phyloP scores from a whole-genome alignment of 1,140 invertebrate genomes.

The Hycleus phaleratus region DNA sequence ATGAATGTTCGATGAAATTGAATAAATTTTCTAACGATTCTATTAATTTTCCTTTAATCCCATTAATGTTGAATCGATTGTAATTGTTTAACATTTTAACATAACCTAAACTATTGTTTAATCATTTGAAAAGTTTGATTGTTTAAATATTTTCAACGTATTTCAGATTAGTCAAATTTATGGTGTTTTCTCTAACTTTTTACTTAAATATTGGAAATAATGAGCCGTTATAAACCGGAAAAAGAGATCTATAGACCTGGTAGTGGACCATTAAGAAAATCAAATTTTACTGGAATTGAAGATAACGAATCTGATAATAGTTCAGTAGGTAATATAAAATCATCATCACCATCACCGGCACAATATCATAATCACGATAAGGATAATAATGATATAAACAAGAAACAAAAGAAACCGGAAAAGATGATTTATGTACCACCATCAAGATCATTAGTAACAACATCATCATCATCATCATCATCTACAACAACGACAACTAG shows the following conservation, averaged over 20 bases:
- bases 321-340: background rate
- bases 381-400: slow-evolving; percentile 35
- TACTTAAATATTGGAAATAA: no score
- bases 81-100: no score
- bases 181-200: no score
- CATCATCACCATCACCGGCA: background rate
- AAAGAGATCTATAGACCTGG: slow-evolving; percentile 54
- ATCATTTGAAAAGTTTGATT: no score
- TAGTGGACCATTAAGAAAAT: slow-evolving; percentile 52
- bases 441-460: slow-evolving; percentile 30
- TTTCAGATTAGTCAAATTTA: no score
- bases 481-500: slow-evolving; percentile 1
- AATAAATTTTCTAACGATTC: no score
- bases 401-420: slow-evolving; percentile 49
- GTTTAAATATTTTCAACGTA: no score
- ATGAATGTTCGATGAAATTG: no score
- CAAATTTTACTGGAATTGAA: slow-evolving; percentile 40
- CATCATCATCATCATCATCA: background rate
- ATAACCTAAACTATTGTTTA: no score
- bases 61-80: no score
- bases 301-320: slow-evolving; percentile 36
- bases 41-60: no score
- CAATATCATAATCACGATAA: slow-evolving; percentile 22
- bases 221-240: slow-evolving; percentile 33
- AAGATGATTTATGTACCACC: slow-evolving; percentile 49